Evolutionary conservation across 2,888 invertebrate genomes (phyloP), one percentile per base, ranked within the genome.

Genomic region (Drosophila emarginata): DNA sequence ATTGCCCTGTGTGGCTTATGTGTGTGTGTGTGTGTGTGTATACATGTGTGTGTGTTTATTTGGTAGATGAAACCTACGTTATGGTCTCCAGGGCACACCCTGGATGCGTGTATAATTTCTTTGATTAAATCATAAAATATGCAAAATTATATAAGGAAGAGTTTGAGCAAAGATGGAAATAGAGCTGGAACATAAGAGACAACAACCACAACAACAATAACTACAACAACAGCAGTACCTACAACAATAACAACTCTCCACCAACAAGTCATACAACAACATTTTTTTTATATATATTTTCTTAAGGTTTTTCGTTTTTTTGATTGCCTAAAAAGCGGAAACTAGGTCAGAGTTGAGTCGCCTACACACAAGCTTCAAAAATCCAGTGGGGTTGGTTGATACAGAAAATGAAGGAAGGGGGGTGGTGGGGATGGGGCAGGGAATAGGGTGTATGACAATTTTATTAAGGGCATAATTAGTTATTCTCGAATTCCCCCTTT

Each of bases 71-170:
- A 60, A 53, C 51, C 64, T 39, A 32, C 53, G 40, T 32, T 32
- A 32, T 39, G 60, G 32, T 68, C 65, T 58, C 52, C 56, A 68
- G 61, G 75, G 76, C 83, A 69, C 72, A 72, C 80, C 74, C 80
- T 69, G 67, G 58, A 62, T 75, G 68, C 74, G 78, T 65, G 76
- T 79, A 78, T 78, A 76, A 81, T 84, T 78, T 74, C 85, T 84
- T 88, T 85, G 87, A 85, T 87, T 88, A 80, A 85, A 87, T 85
- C 88, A 87, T 84, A 69, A 84, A 81, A 79, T 79, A 88, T 88
- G 80, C 76, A 83, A 78, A 88, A 76, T 67, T 61, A 65, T 51
- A 72, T 67, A 72, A 74, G 75, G 62, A 58, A 39, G 59, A 50
- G 59, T 7, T 23, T 21, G 45, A 45, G 12, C 21, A 7, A 21